Percentiles rank a stretch among this genome's conserved stretches.
Conservation (phyloP, 2,888 invertebrate species). For the Chesias legatella region DNA sequence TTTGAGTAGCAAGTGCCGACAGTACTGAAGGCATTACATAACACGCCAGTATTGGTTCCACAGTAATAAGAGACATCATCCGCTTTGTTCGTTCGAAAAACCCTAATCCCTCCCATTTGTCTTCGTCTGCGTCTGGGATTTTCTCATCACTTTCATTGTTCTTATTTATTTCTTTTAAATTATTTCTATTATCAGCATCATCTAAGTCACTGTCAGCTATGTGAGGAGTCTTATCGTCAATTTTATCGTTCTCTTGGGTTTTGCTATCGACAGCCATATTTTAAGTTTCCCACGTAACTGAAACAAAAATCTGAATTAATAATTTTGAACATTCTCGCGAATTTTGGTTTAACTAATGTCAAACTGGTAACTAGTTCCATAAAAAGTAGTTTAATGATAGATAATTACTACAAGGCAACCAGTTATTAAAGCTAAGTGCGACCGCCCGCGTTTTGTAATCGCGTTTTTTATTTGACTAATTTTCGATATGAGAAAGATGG, state of each 20-base stretch:
- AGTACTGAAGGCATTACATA: slow-evolving; percentile 84
- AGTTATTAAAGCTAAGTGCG: too few species aligned
- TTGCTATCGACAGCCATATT: slow-evolving; percentile 56
- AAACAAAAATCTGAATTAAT: slow-evolving; percentile 36
- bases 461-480: too few species aligned
- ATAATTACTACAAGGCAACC: too few species aligned
- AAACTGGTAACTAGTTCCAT: too few species aligned
- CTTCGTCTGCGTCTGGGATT: slow-evolving; percentile 41
- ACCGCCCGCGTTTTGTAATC: too few species aligned
- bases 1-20: slow-evolving; percentile 89
- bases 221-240: slow-evolving; percentile 45
- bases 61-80: slow-evolving; percentile 84
- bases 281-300: slow-evolving; percentile 46
- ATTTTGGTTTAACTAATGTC: too few species aligned
- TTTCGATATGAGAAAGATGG: too few species aligned
- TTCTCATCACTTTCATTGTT: slow-evolving; percentile 41
- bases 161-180: slow-evolving; percentile 49
- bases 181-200: slow-evolving; percentile 57
- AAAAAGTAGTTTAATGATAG: not conserved
- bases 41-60: slow-evolving; percentile 87
- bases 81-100: slow-evolving; percentile 78
- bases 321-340: not conserved
- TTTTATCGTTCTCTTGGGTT: slow-evolving; percentile 46
- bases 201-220: slow-evolving; percentile 60
- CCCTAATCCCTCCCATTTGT: slow-evolving; percentile 72